Conservation (phyloP, 2,888 invertebrate species). For the Latrodectus hesperus region DNA sequence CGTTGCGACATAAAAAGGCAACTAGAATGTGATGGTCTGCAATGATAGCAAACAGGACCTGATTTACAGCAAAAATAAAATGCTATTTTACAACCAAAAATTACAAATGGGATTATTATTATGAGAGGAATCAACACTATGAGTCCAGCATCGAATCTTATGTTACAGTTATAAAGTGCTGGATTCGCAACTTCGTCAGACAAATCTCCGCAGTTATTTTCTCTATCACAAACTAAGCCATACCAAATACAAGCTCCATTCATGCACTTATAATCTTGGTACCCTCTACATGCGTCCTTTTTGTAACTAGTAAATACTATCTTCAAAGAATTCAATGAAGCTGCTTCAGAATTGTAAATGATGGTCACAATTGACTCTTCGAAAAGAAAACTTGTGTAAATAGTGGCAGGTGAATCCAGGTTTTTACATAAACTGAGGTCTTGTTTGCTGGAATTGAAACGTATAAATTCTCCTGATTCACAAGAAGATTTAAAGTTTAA, state of each 20-base stretch:
- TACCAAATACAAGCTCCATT: conserved; percentile 25
- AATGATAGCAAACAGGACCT: no score
- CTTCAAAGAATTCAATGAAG: background rate
- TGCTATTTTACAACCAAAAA: background rate
- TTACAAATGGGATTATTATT: background rate
- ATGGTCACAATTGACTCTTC: background rate
- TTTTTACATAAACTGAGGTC: background rate
- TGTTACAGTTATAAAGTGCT: background rate
- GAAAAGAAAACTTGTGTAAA: background rate
- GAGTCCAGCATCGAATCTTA: background rate
- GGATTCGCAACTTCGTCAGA: conserved; percentile 19
- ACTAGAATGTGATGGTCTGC: no score
- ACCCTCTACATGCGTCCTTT: background rate
- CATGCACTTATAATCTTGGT: background rate
- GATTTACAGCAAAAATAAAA: background rate
- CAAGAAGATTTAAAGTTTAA: background rate
- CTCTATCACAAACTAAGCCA: conserved; percentile 5
- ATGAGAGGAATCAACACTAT: background rate
- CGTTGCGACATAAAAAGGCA: no score
- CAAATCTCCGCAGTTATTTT: conserved; percentile 29
- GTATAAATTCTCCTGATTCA: background rate
- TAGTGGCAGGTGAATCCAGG: background rate
- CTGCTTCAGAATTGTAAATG: background rate
- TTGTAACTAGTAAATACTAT: background rate
- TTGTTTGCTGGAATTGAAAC: background rate